These are phyloP conservation scores for Nycticorax nycticorax DNA, from an alignment of 2,113 vertebrate genomes.

Conservation along the genomic window DNA sequence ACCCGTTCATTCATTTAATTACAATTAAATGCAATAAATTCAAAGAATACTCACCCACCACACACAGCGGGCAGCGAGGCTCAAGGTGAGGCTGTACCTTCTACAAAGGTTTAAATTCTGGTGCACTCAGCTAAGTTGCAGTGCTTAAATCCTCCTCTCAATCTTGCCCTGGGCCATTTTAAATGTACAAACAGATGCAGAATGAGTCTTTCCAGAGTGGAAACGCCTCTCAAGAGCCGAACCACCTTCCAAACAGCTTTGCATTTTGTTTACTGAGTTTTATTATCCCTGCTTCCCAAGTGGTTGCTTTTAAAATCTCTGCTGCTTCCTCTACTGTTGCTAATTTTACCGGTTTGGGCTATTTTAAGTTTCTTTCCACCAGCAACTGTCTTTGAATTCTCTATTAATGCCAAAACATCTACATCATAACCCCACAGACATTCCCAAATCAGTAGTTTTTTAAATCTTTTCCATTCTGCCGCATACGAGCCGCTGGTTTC, in stretches of 20 bases:
- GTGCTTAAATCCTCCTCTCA: background rate
- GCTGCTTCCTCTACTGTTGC: conserved; percentile 13
- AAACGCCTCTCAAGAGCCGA: conserved; percentile 28
- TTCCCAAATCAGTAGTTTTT: background rate
- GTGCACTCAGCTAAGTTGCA: background rate
- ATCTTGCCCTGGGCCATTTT: background rate
- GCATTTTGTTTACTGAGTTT: conserved; percentile 37
- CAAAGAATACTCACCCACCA: background rate
- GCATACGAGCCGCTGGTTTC: accelerated
- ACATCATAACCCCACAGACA: background rate
- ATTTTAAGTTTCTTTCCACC: background rate
- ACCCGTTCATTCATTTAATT: background rate
- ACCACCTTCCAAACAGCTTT: conserved; percentile 3
- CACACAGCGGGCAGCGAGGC: background rate
- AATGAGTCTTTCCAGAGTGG: background rate
- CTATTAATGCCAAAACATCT: background rate
- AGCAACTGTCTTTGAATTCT: background rate
- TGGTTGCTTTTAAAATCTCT: conserved; percentile 2
- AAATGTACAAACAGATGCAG: conserved; percentile 29
- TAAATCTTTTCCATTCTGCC: background rate
- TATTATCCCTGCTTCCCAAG: conserved; percentile 14
- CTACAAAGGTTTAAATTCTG: background rate
- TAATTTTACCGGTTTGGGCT: conserved; percentile 41
- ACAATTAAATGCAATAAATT: background rate
- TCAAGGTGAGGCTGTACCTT: background rate